Percentiles rank a stretch among this genome's conserved stretches.
phyloP scores from a whole-genome alignment of 1,140 invertebrate genomes.

The Phocides pigmalion region DNA sequence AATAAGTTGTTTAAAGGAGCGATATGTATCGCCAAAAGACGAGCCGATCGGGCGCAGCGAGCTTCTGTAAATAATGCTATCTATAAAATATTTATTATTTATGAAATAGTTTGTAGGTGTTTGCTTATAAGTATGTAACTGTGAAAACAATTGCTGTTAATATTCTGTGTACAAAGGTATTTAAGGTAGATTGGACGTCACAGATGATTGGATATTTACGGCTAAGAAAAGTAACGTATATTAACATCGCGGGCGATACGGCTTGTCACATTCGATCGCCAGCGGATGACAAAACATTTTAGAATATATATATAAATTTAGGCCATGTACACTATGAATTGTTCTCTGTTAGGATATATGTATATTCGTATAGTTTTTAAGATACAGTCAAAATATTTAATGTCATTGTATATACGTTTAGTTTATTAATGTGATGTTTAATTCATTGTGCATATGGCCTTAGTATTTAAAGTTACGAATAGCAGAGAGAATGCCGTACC shows the following conservation, averaged over 20 bases:
- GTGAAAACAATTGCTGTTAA: slow-evolving; percentile 56
- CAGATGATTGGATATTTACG: slow-evolving; percentile 39
- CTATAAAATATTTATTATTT: slow-evolving; percentile 80
- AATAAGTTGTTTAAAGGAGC: slow-evolving; percentile 40
- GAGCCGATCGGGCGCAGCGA: slow-evolving; percentile 55
- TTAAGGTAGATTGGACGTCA: slow-evolving; percentile 38
- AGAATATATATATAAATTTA: slow-evolving; percentile 6
- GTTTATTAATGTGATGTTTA: slow-evolving; percentile 39
- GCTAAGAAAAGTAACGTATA: slow-evolving; percentile 15
- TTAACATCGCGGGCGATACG: not conserved
- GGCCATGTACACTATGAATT: slow-evolving; percentile 52
- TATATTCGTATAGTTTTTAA: slow-evolving; percentile 51
- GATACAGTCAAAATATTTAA: slow-evolving; percentile 59
- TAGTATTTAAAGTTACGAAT: slow-evolving; percentile 29
- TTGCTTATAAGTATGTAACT: slow-evolving; percentile 52
- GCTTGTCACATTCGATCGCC: not conserved
- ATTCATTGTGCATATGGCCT: slow-evolving; percentile 49
- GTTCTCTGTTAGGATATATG: slow-evolving; percentile 46
- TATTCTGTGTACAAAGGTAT: slow-evolving; percentile 61
- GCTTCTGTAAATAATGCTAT: slow-evolving; percentile 80
- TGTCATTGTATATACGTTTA: slow-evolving; percentile 56
- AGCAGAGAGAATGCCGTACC: slow-evolving; percentile 26
- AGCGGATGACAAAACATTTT: slow-evolving; percentile 2
- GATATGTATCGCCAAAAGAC: slow-evolving; percentile 36
- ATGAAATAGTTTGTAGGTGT: slow-evolving; percentile 68